phyloP scores from a whole-genome alignment of 2,888 invertebrate genomes.

The Empis livida region DNA sequence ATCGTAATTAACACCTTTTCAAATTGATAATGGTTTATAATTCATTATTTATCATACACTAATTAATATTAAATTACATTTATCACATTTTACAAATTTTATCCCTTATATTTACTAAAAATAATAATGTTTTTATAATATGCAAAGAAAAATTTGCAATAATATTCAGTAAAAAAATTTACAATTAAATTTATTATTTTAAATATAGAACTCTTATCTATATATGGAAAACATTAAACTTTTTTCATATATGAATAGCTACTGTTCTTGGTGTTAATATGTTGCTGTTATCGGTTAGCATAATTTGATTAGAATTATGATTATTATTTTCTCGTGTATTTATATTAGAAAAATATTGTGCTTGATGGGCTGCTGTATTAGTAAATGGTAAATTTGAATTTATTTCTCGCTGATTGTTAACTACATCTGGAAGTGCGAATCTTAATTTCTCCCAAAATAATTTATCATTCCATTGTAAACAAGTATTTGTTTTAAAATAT shows the following conservation, averaged over 20 bases:
- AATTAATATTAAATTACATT: too few relatives aligned
- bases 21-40: too few relatives aligned
- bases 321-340: conserved; percentile 4
- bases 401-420: conserved; percentile 35
- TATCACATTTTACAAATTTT: too few relatives aligned
- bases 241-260: conserved; percentile 11
- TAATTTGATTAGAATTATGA: conserved; percentile 13
- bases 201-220: too few relatives aligned
- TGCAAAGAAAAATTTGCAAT: too few relatives aligned
- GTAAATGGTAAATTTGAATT: conserved; percentile 35
- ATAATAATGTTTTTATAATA: too few relatives aligned
- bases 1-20: too few relatives aligned
- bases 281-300: conserved; percentile 24
- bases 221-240: too few relatives aligned
- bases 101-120: too few relatives aligned
- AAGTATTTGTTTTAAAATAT: conserved; percentile 81
- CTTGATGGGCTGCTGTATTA: conserved; percentile 52
- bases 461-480: conserved; percentile 87
- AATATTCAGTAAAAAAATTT: too few relatives aligned
- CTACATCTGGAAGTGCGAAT: conserved; percentile 69
- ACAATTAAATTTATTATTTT: too few relatives aligned
- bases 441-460: conserved; percentile 94
- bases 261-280: conserved; percentile 19
- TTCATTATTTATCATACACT: too few relatives aligned
- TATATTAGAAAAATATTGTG: conserved; percentile 21